A percentile compares a stretch with the other conserved stretches of the same genome.
phyloP scores from a whole-genome alignment of 2,797 vertebrate species.

The Lagorchestes hirsutus region DNA sequence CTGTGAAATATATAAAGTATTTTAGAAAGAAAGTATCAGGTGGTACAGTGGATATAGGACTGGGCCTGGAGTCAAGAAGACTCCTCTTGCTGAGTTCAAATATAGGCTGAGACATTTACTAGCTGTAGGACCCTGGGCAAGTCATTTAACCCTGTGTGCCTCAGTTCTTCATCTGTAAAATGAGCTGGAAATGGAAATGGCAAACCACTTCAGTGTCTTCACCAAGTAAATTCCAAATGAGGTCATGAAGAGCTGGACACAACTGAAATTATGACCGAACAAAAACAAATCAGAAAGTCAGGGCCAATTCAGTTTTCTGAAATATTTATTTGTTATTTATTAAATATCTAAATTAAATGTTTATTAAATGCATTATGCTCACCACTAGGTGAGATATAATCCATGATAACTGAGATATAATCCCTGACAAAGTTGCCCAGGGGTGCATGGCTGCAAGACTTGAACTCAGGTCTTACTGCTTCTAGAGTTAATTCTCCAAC shows the following conservation, averaged over 20 bases:
- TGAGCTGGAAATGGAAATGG: background rate
- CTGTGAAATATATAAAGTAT: background rate
- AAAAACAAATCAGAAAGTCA: background rate
- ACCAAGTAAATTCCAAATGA: background rate
- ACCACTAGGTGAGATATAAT: background rate
- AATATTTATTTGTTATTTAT: background rate
- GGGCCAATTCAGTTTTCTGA: background rate
- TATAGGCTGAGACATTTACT: background rate
- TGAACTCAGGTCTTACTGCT: background rate
- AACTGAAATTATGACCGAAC: background rate
- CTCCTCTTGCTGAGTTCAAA: background rate
- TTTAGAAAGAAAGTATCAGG: background rate
- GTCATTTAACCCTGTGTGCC: background rate
- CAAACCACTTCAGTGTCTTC: background rate
- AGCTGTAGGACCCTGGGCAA: background rate
- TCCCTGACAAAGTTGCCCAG: background rate
- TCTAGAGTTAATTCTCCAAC: background rate
- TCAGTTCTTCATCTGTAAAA: background rate
- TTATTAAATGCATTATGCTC: background rate
- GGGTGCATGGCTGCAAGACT: background rate
- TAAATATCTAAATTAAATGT: background rate
- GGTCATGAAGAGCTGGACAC: background rate
- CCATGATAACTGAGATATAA: background rate
- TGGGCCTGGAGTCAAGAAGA: background rate
- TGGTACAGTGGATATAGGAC: background rate